Conservation (phyloP, 2,888 invertebrate species). For the Stenolophus ochropezus region DNA sequence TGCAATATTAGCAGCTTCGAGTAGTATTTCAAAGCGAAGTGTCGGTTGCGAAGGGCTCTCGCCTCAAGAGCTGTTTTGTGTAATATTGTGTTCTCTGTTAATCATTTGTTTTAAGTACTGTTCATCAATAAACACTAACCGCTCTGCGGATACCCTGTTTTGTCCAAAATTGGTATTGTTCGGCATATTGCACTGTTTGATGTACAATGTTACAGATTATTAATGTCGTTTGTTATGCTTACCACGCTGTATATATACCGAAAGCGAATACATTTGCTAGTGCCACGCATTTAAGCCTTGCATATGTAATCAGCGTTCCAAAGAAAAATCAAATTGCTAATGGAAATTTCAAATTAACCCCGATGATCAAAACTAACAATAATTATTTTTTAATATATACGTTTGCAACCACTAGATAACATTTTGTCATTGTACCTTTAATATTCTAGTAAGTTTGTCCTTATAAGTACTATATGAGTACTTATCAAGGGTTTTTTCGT, state of each 20-base stretch:
- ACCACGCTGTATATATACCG: neutral
- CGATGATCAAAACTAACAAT: no score
- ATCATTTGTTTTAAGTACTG: slow-evolving; percentile 20
- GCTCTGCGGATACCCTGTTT: neutral
- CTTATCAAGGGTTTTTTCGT: no score
- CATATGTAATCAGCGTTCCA: no score
- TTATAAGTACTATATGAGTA: no score
- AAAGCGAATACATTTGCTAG: no score
- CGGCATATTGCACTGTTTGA: neutral
- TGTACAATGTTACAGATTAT: neutral
- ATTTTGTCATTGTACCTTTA: no score
- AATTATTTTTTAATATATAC: no score
- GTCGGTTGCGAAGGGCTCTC: slow-evolving; percentile 31
- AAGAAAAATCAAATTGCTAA: no score
- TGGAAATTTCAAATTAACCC: no score
- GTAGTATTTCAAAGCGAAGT: slow-evolving; percentile 17
- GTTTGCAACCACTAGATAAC: no score
- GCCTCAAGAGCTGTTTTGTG: slow-evolving; percentile 20
- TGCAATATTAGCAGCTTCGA: slow-evolving; percentile 10
- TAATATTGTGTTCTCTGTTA: neutral
- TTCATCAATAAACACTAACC: neutral
- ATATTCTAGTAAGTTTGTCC: no score
- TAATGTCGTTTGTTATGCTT: neutral
- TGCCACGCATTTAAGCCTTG: no score
- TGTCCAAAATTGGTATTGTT: slow-evolving; percentile 2